Evolutionary conservation across 2,797 vertebrate genomes (phyloP).

Genomic region (Leontocebus nigricollis): DNA sequence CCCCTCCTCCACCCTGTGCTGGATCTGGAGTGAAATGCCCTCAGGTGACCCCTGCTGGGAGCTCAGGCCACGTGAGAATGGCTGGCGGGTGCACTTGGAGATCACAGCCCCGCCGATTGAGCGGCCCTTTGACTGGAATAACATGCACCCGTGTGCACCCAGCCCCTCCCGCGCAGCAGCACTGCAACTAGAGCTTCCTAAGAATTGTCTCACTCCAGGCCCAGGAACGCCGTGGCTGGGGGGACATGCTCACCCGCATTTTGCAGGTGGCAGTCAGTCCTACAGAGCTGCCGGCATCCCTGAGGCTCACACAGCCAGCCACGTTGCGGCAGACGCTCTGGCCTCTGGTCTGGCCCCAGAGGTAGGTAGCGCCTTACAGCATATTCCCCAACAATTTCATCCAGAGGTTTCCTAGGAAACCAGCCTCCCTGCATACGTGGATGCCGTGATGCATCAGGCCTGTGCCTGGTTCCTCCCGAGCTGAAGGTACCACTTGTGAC

Average conservation of each 20-base stretch:
- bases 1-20: background rate
- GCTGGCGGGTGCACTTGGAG: background rate
- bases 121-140: background rate
- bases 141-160: background rate
- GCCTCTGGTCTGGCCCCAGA: background rate
- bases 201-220: background rate
- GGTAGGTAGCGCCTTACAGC: too few species aligned
- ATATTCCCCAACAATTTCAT: background rate
- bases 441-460: rapidly evolving
- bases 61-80: background rate
- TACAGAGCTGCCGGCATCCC: background rate
- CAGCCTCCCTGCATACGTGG: background rate
- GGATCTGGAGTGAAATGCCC: background rate
- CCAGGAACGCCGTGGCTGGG: rapidly evolving
- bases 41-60: background rate
- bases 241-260: too few species aligned
- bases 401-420: background rate
- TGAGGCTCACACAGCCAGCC: background rate
- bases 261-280: background rate
- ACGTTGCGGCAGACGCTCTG: rapidly evolving
- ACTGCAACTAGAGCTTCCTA: background rate
- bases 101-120: rapidly evolving
- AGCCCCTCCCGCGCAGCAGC: background rate
- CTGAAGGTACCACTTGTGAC: background rate
- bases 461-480: background rate